Evolutionary conservation across 2,888 invertebrate species (phyloP).

Genomic region (Cheilosia scutellata): DNA sequence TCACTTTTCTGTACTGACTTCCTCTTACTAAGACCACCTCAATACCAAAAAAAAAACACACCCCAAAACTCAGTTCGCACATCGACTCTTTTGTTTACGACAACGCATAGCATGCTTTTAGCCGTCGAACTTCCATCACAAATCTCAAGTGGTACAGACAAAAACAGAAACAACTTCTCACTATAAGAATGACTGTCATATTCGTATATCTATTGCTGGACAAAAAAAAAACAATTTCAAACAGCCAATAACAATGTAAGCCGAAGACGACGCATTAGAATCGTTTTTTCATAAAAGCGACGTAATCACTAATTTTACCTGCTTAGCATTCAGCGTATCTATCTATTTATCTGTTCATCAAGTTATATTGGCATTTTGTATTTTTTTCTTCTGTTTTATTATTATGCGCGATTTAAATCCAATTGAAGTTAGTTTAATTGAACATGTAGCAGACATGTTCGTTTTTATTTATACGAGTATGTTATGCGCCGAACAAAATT

Average conservation of each 20-base stretch:
- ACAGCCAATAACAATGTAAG: constrained; percentile 33
- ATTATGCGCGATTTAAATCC: constrained; percentile 44
- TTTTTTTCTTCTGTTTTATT: neutral
- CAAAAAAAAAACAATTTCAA: constrained; percentile 5
- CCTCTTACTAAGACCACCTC: neutral
- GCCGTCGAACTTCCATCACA: constrained; percentile 36
- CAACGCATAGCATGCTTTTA: neutral
- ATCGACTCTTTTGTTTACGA: constrained; percentile 34
- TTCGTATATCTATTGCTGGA: constrained; percentile 14
- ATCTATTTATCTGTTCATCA: constrained; percentile 51
- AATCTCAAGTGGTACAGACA: constrained; percentile 17
- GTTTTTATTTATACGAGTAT: constrained; percentile 8
- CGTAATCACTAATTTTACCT: constrained; percentile 69
- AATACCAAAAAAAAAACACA: constrained; percentile 1
- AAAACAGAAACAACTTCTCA: constrained; percentile 1
- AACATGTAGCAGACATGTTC: constrained; percentile 38
- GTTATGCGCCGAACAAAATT: constrained; percentile 42
- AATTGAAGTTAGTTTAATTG: constrained; percentile 33
- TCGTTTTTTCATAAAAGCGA: constrained; percentile 40
- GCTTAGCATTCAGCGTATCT: constrained; percentile 63
- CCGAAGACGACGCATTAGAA: constrained; percentile 44
- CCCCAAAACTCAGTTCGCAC: constrained; percentile 21
- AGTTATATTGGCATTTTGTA: constrained; percentile 1
- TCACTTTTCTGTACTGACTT: neutral
- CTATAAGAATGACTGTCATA: constrained; percentile 21